Conservation (phyloP, 2,113 vertebrate genomes). For the Accipiter cooperii region DNA sequence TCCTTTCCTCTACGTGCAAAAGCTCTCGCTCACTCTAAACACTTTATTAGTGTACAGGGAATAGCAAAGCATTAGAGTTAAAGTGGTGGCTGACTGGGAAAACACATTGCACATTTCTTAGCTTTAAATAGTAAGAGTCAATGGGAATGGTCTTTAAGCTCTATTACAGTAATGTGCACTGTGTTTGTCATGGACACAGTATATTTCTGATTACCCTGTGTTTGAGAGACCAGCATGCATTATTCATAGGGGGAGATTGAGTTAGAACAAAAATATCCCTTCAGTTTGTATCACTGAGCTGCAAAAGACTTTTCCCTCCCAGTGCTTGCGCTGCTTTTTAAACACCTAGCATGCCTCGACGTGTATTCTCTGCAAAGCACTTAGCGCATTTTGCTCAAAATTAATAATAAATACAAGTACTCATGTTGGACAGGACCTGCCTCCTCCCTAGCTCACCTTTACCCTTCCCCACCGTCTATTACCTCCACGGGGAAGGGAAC, state of each 20-base stretch:
- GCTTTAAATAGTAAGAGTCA: neutral
- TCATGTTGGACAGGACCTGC: neutral
- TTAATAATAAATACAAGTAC: neutral
- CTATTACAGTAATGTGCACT: neutral
- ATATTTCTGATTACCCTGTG: neutral
- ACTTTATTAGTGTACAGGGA: neutral
- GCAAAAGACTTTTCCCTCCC: neutral
- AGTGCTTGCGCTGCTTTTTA: neutral
- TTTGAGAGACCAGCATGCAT: conserved; percentile 23
- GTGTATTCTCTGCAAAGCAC: neutral
- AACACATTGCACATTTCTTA: neutral
- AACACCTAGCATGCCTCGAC: neutral
- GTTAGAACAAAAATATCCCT: conserved; percentile 6
- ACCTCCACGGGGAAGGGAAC: neutral
- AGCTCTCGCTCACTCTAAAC: neutral
- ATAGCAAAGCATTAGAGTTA: neutral
- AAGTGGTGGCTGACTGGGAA: neutral
- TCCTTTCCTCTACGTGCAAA: neutral
- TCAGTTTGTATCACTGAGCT: neutral
- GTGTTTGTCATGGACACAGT: neutral
- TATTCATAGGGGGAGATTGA: conserved; percentile 5
- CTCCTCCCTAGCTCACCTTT: neutral
- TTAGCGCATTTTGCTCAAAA: neutral
- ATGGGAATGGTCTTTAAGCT: neutral
- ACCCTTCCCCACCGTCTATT: fast-evolving